Percentiles rank a stretch among this genome's conserved stretches.
phyloP scores from a whole-genome alignment of 2,797 vertebrate species.

The Emys orbicularis region DNA sequence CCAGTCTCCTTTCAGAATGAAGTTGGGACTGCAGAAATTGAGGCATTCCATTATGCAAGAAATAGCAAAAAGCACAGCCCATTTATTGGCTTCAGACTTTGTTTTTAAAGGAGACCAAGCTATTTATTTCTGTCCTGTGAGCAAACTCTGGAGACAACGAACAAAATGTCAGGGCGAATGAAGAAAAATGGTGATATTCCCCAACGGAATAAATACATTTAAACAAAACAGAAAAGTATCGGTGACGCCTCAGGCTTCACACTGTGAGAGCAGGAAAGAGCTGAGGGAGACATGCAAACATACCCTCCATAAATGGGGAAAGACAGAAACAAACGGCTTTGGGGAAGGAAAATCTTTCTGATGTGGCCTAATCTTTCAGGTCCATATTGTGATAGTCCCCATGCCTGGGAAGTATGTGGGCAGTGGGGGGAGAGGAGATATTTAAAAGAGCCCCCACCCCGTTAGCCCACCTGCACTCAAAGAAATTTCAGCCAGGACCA shows the following conservation, averaged over 20 bases:
- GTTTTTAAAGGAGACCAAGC: constrained; percentile 57
- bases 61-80: not conserved
- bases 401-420: accelerated
- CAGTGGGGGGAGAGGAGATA: accelerated
- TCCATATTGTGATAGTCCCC: not conserved
- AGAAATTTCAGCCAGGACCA: accelerated
- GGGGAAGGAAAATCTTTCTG: not conserved
- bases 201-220: constrained; percentile 56
- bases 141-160: constrained; percentile 69
- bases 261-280: not conserved
- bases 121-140: constrained; percentile 66
- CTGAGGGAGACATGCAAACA: not conserved
- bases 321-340: not conserved
- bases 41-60: not conserved
- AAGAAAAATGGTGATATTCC: constrained; percentile 59
- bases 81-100: constrained; percentile 62
- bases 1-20: constrained; percentile 17
- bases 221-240: constrained; percentile 42
- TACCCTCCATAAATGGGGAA: not conserved
- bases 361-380: not conserved
- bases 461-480: not conserved
- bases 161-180: constrained; percentile 64
- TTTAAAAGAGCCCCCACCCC: not conserved
- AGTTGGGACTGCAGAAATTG: constrained; percentile 25
- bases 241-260: constrained; percentile 3